Percentiles rank a stretch among this genome's conserved stretches.
Evolutionary conservation across 1,140 invertebrate species (phyloP).

Genomic region (Thaumetopoea pityocampa): DNA sequence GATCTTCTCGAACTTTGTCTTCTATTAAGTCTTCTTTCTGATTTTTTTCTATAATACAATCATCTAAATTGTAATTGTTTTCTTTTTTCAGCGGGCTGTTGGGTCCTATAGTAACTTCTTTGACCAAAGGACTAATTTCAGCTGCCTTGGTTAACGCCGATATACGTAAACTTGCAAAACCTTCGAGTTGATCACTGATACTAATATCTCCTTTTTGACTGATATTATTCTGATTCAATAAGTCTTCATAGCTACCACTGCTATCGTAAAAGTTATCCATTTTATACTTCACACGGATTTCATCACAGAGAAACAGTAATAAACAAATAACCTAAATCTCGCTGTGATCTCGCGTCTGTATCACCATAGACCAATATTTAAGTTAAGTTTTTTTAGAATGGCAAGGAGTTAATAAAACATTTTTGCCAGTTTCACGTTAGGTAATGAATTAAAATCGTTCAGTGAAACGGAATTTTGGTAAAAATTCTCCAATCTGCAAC

Average conservation of each 20-base stretch:
- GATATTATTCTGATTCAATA: constrained; percentile 3
- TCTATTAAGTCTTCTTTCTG: constrained; percentile 36
- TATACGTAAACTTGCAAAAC: constrained; percentile 59
- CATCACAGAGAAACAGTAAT: too few relatives aligned
- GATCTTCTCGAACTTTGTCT: constrained; percentile 53
- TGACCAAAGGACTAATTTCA: constrained; percentile 64
- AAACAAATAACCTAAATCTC: too few relatives aligned
- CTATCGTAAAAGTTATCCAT: constrained; percentile 24
- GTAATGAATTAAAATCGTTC: too few relatives aligned
- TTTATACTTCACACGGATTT: too few relatives aligned
- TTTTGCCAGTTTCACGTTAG: too few relatives aligned
- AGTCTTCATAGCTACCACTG: constrained; percentile 12
- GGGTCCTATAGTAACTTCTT: constrained; percentile 70
- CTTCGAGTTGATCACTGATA: constrained; percentile 43
- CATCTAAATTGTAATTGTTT: constrained; percentile 10
- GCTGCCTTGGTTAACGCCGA: constrained; percentile 69
- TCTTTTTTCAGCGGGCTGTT: constrained; percentile 48
- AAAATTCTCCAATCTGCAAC: too few relatives aligned
- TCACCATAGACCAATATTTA: too few relatives aligned
- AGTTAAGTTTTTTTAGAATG: too few relatives aligned
- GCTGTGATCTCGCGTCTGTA: too few relatives aligned
- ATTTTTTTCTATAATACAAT: constrained; percentile 20
- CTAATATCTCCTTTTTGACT: constrained; percentile 37
- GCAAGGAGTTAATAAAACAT: too few relatives aligned
- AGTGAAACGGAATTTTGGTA: too few relatives aligned